phyloP scores from a whole-genome alignment of 1,140 invertebrate genomes.

The Sesamia nonagrioides region DNA sequence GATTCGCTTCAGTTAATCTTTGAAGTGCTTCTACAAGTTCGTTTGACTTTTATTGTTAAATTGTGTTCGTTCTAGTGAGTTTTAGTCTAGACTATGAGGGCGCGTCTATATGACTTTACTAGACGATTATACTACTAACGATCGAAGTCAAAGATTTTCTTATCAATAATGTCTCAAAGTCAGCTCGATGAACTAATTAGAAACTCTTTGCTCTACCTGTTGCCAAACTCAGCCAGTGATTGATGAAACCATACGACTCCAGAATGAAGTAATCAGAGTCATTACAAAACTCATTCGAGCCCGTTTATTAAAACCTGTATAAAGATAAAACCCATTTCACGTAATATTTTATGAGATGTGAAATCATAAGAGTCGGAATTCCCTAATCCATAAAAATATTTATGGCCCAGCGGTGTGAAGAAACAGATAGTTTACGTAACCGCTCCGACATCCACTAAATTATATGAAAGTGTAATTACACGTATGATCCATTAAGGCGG shows the following conservation, averaged over 20 bases:
- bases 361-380: constrained; percentile 33
- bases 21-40: neutral
- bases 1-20: constrained; percentile 3
- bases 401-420: constrained; percentile 49
- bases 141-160: no score
- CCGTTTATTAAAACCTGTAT: neutral
- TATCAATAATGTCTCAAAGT: neutral
- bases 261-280: neutral
- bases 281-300: neutral
- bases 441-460: constrained; percentile 59
- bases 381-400: constrained; percentile 50
- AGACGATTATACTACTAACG: no score
- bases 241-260: neutral
- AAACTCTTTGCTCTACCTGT: neutral
- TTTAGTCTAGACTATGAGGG: neutral
- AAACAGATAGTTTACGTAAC: constrained; percentile 58
- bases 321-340: neutral
- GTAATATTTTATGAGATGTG: neutral
- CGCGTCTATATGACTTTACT: neutral
- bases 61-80: neutral
- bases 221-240: neutral
- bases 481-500: constrained; percentile 70
- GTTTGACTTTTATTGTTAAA: neutral
- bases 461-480: constrained; percentile 71
- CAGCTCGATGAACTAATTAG: neutral